Conservation (phyloP, 2,797 vertebrate genomes). For the Betta splendens region DNA sequence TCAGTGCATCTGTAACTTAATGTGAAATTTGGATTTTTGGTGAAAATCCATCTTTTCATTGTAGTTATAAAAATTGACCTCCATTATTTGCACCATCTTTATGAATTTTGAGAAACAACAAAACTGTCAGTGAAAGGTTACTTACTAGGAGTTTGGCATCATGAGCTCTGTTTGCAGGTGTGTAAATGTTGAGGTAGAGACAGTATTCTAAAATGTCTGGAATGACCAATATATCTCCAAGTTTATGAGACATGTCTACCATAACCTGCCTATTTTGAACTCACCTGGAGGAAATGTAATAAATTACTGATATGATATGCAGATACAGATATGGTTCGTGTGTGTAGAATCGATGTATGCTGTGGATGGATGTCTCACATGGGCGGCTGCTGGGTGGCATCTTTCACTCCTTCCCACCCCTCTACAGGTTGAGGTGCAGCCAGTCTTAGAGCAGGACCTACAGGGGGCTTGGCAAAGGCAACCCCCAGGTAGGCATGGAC, state of each 20-base stretch:
- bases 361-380: too few species aligned
- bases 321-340: too few species aligned
- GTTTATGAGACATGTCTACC: rapidly evolving
- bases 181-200: constrained; percentile 83
- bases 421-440: constrained; percentile 69
- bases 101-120: too few species aligned
- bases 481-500: constrained; percentile 76
- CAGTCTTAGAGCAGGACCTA: constrained; percentile 75
- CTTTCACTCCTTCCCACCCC: constrained; percentile 75
- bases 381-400: constrained; percentile 71
- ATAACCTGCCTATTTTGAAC: constrained; percentile 34
- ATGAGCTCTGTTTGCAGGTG: constrained; percentile 66
- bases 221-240: too few species aligned
- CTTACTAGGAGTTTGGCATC: constrained; percentile 75
- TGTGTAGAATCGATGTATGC: not conserved
- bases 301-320: too few species aligned
- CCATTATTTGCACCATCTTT: too few species aligned
- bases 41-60: too few species aligned
- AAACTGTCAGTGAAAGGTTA: constrained; percentile 4
- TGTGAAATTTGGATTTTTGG: too few species aligned
- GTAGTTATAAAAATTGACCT: too few species aligned
- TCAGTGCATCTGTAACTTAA: too few species aligned
- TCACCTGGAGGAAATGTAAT: constrained; percentile 61
- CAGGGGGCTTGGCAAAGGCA: constrained; percentile 79
- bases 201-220: constrained; percentile 82